Percentiles rank a stretch among this genome's conserved stretches.
Conservation (phyloP, 2,113 vertebrate genomes). For the Erpornis zantholeuca region DNA sequence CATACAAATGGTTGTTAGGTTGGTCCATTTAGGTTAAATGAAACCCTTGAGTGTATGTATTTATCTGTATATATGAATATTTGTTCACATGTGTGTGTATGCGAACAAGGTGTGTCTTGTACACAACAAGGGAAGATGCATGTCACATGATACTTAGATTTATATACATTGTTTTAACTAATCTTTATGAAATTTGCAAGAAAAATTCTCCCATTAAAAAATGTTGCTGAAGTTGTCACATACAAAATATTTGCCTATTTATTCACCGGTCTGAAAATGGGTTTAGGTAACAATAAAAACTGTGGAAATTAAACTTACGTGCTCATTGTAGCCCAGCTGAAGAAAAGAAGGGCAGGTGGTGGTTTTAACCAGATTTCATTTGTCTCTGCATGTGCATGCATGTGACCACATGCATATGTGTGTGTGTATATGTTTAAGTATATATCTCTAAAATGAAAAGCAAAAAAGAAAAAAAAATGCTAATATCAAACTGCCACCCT, state of each 20-base stretch:
- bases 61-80: background rate
- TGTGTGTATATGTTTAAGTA: background rate
- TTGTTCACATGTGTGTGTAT: background rate
- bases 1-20: background rate
- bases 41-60: background rate
- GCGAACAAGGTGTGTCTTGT: background rate
- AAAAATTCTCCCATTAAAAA: background rate
- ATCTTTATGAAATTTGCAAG: background rate
- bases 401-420: background rate
- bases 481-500: constrained; percentile 54
- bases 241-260: background rate
- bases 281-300: background rate
- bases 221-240: background rate
- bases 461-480: background rate
- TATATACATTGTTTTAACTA: background rate
- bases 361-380: background rate
- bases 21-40: background rate
- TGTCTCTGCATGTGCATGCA: background rate
- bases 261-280: background rate
- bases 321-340: background rate
- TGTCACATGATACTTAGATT: background rate
- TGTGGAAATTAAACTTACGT: background rate
- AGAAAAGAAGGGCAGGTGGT: constrained; percentile 29
- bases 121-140: background rate
- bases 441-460: constrained; percentile 13